Conservation (phyloP, 1,140 invertebrate genomes). For the Atta texana region DNA sequence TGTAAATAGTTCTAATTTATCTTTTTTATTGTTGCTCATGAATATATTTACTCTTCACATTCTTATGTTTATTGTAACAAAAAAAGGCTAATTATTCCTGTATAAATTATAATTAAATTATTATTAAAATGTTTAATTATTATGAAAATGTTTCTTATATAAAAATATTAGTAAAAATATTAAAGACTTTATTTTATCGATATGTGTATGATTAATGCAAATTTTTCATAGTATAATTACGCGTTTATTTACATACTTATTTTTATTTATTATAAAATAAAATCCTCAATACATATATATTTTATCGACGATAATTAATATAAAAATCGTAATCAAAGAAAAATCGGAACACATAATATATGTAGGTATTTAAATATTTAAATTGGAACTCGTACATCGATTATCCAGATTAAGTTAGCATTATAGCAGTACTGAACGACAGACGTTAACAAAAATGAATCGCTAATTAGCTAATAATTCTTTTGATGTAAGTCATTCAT, state of each 20-base stretch:
- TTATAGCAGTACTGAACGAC: not conserved
- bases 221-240: not conserved
- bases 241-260: not conserved
- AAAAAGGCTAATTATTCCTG: not conserved
- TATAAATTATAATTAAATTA: not conserved
- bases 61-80: not conserved
- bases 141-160: not conserved
- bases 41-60: not conserved
- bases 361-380: not conserved
- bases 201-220: not conserved
- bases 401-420: not conserved
- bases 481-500: not conserved
- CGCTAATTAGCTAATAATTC: slow-evolving; percentile 7
- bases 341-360: not conserved
- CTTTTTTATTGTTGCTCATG: not conserved
- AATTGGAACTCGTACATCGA: not conserved
- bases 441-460: slow-evolving; percentile 5
- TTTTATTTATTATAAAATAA: not conserved
- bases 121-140: not conserved
- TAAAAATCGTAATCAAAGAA: not conserved
- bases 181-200: not conserved
- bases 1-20: not conserved
- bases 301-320: not conserved
- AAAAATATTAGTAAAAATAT: not conserved
- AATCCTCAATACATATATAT: not conserved